Percentiles rank a stretch among this genome's conserved stretches.
Evolutionary conservation across 2,797 vertebrate species (phyloP).

Genomic region (Sebastes cheni): DNA sequence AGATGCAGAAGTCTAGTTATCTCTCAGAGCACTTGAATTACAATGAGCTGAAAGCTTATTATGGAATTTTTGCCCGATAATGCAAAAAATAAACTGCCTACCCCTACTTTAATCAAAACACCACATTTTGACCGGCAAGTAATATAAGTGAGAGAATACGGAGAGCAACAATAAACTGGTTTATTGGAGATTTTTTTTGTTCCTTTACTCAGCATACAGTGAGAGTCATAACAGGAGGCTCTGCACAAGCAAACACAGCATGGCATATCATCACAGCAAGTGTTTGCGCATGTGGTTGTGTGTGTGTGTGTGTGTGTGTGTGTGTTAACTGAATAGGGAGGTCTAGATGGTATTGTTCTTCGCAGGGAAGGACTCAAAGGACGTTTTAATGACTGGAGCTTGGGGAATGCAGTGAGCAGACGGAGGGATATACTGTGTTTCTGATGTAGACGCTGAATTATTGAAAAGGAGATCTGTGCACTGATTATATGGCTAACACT

Average conservation of each 20-base stretch:
- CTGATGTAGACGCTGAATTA: constrained; percentile 25
- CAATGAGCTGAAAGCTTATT: background rate
- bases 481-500: background rate
- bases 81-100: background rate
- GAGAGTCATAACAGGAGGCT: constrained; percentile 23
- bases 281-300: background rate
- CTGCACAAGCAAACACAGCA: constrained; percentile 25
- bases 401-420: constrained; percentile 8
- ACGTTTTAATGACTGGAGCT: constrained; percentile 48
- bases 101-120: background rate
- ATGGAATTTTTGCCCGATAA: background rate
- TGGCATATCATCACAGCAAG: constrained; percentile 22
- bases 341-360: constrained; percentile 34
- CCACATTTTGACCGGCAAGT: background rate
- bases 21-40: background rate
- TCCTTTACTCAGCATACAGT: background rate
- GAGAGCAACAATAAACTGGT: background rate
- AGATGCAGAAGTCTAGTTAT: background rate
- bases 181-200: background rate
- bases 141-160: background rate
- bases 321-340: constrained; percentile 15
- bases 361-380: constrained; percentile 35
- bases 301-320: background rate
- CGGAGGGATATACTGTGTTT: background rate
- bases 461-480: constrained; percentile 3